Base-by-base conservation (phyloP, 2,888 invertebrate genomes). In the Drosophila fulvimacula region DNA sequence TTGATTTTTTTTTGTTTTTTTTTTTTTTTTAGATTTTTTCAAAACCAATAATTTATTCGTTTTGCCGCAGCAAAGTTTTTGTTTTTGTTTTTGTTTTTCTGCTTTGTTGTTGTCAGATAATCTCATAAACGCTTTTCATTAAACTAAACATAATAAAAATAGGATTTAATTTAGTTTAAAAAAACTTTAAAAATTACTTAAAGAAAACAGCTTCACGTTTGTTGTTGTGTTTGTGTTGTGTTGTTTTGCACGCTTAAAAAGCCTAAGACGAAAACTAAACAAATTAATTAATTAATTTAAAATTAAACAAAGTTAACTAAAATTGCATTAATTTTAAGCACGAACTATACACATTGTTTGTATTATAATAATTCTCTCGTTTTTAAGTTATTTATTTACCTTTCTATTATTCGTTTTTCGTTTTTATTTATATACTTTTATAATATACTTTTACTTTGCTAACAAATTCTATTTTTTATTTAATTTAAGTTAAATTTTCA, bases 261-360 rank as follows among this genome's bases (percentile, higher is more conserved):
- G 78, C 73, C 77, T 82, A 51, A 49, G 70, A 67, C 53, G 87
- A 72, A 65, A 78, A 84, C 76, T 88, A 88, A 89, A 84, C 88
- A 84, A 89, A 84, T 77, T 82, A 78, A 84, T 81, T 87, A 89
- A 84, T 77, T 82, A 78, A 84, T 81, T 87, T 81, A 84, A 66
- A 89, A 89, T 80, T 88, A 86, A 88, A 90, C 90, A 83, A 76
- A 85, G 90, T 82, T 88, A 86, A 86, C 88, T 89, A 90, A 88
- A 86, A 89, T 84, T 89, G 87, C 79, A 78, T 89, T 89, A 86
- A 69, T 53, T 83, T 69, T 88, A 76, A 78, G 89, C 83, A 88
- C 70, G 73, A 86, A 86, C 89, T 90, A 90, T 88, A 86, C 83
- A 90, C 86, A 82, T 72, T 69, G 42, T 52, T 56, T 51, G 17